These are phyloP conservation scores for Prionace glauca DNA, from an alignment of 2,797 vertebrate genomes.

Conservation along the genomic window DNA sequence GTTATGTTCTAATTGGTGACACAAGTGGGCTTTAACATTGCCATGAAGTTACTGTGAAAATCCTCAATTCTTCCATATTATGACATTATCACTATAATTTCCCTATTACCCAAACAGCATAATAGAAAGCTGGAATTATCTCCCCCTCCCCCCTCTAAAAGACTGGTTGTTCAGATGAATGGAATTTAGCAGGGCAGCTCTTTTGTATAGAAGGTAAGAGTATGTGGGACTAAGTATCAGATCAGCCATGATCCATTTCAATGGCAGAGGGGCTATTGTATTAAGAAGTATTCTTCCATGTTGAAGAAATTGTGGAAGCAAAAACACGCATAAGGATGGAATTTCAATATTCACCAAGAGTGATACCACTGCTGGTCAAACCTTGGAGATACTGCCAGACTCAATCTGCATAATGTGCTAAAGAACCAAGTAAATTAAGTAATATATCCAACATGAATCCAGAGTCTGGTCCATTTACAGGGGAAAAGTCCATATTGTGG, in stretches of 20 bases:
- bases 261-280: not conserved
- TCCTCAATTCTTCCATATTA: not conserved
- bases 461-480: not conserved
- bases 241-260: not conserved
- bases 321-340: not conserved
- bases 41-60: too few relatives aligned
- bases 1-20: not conserved
- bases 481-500: not conserved
- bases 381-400: not conserved
- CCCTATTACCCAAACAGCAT: not conserved
- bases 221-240: too few relatives aligned
- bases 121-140: not conserved
- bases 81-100: not conserved
- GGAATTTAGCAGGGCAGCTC: too few relatives aligned
- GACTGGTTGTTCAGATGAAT: not conserved
- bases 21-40: too few relatives aligned
- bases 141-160: not conserved
- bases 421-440: not conserved
- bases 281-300: not conserved
- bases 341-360: not conserved
- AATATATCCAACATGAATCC: not conserved
- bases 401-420: not conserved
- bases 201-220: too few relatives aligned
- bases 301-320: not conserved
- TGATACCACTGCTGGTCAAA: not conserved